Evolutionary conservation across 2,888 invertebrate species (phyloP).

Genomic region (Oligia strigilis): DNA sequence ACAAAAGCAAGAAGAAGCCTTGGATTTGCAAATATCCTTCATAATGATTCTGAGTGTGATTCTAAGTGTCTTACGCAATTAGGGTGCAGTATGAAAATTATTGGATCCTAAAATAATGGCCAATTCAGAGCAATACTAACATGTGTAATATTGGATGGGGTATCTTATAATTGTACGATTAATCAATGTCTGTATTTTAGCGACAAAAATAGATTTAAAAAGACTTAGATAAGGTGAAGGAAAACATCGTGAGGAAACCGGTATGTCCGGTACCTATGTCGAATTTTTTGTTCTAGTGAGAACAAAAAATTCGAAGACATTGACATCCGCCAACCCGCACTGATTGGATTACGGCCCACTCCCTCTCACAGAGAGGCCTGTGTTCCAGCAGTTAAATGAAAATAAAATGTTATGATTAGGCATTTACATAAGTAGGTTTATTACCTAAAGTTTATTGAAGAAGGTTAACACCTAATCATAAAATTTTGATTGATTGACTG

Average conservation of each 20-base stretch:
- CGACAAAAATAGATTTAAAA: neutral
- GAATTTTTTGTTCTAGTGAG: too few species aligned
- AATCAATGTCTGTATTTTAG: conserved; percentile 13
- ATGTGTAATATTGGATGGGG: neutral
- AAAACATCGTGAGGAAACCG: too few species aligned
- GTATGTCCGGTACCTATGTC: too few species aligned
- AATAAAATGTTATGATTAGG: neutral
- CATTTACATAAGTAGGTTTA: neutral
- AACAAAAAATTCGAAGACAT: too few species aligned
- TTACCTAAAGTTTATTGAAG: neutral
- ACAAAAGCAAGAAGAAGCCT: too few species aligned
- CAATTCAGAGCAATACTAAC: neutral
- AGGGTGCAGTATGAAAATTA: neutral
- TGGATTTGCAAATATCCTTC: neutral
- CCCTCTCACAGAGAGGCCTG: too few species aligned
- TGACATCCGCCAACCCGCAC: too few species aligned
- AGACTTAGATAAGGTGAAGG: neutral
- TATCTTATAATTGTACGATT: conserved; percentile 1
- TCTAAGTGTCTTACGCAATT: too few species aligned
- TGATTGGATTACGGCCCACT: too few species aligned
- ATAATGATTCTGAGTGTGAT: neutral
- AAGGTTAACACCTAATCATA: neutral
- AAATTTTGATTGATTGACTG: neutral
- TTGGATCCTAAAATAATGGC: neutral
- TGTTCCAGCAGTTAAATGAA: too few species aligned